Evolutionary conservation across 1,140 invertebrate genomes (phyloP), one percentile per base, ranked within the genome.

Genomic region (Drosophila burlai): DNA sequence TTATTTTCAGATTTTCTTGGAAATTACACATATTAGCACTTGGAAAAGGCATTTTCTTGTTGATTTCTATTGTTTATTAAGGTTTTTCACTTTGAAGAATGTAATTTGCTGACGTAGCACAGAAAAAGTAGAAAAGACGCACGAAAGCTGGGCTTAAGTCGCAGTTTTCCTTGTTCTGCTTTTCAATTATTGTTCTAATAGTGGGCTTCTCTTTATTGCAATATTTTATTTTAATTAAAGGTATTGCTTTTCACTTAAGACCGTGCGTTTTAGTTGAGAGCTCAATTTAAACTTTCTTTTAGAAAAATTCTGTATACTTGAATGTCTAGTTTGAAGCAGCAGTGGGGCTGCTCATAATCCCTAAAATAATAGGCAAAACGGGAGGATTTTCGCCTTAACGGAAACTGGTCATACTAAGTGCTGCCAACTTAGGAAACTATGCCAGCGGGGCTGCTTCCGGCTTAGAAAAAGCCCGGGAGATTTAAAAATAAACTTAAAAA

Each of bases 301-400:
- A 66, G 49, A 79, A 79, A 85, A 85, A 85, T 85, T 85, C 82
- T 85, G 83, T 85, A 85, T 67, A 86, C 83, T 68, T 18, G 58
- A 85, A 77, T 80, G 42, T 69, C 67, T 67, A 31, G 62, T 67
- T 68, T 24, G 24, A 31, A 13, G n/a, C 16, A 5, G 24, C 24
- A n/a, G 24, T 49, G 15, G 24, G 24, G 4, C 7, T 43, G 40
- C 18, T 45, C 10, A 45, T 13, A 45, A 21, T 21, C 24, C 10
- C 43, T 21, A 10, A 11, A 45, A 11, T 5, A 21, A 9, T 45
- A 0, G 0, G 43, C 9, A 46, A 13, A 13, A 24, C 18, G 1
- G 13, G 8, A 16, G 24, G 6, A 10, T 50, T 50, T 10, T 50
- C 1, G 4, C 0, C 15, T n/a, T 1, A 2, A 10, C 1, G 7